phyloP scores from a whole-genome alignment of 35 echinoderm and acorn worm species.

The Amphiura filiformis region DNA sequence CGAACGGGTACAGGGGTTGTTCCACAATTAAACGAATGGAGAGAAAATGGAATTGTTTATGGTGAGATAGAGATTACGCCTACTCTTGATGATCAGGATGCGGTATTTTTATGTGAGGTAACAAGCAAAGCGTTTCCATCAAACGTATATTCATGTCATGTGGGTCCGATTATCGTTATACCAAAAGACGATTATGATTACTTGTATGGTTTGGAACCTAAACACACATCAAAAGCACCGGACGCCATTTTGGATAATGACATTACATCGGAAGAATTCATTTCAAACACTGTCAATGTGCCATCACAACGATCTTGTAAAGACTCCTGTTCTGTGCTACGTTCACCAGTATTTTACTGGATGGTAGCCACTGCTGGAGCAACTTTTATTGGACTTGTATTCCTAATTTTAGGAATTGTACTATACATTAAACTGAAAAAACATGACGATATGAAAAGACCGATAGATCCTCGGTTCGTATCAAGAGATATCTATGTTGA shows the following conservation, averaged over 20 bases:
- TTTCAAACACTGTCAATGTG: background rate
- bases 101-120: background rate
- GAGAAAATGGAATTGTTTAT: background rate
- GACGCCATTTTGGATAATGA: background rate
- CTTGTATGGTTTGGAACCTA: background rate
- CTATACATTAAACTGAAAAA: background rate
- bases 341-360: background rate
- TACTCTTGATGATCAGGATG: background rate
- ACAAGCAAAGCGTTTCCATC: background rate
- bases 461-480: background rate
- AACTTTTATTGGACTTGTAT: background rate
- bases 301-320: background rate
- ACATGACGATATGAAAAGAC: background rate
- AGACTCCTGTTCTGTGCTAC: background rate
- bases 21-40: background rate
- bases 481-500: background rate
- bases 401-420: background rate
- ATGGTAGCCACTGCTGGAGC: background rate
- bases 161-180: background rate
- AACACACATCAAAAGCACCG: background rate
- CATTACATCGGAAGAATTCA: background rate
- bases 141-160: background rate
- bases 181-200: background rate
- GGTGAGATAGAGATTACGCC: background rate
- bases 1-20: background rate